A percentile compares a stretch with the other conserved stretches of the same genome.
Evolutionary conservation across 2,888 invertebrate genomes (phyloP).

Genomic region (Rhagonycha lutea): DNA sequence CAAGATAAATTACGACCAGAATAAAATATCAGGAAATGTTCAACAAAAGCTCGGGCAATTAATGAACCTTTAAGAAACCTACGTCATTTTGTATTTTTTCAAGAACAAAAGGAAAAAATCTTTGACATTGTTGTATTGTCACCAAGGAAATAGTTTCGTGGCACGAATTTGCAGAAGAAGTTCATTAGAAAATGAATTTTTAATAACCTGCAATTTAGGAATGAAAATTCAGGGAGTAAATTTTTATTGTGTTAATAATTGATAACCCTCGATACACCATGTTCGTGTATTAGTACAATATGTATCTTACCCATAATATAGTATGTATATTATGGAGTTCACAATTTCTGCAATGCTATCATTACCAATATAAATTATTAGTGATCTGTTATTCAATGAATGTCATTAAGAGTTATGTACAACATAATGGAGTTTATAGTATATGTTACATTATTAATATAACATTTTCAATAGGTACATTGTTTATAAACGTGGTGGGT

Average conservation of each 20-base stretch:
- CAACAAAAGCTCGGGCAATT: not conserved
- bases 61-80: not conserved
- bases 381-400: too few species aligned
- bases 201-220: not conserved
- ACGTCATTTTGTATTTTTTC: not conserved
- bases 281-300: too few species aligned
- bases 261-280: too few species aligned
- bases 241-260: not conserved
- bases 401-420: too few species aligned
- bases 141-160: not conserved
- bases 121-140: not conserved
- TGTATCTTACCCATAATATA: too few species aligned
- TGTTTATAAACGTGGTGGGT: too few species aligned
- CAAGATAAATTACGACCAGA: not conserved
- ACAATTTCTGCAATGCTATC: not conserved
- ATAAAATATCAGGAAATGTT: not conserved
- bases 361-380: not conserved
- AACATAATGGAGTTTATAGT: too few species aligned
- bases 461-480: too few species aligned
- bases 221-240: not conserved
- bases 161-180: not conserved
- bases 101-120: not conserved
- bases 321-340: too few species aligned
- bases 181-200: not conserved
- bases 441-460: too few species aligned